Conservation (phyloP, 2,888 invertebrate species). For the Homarus gammarus region DNA sequence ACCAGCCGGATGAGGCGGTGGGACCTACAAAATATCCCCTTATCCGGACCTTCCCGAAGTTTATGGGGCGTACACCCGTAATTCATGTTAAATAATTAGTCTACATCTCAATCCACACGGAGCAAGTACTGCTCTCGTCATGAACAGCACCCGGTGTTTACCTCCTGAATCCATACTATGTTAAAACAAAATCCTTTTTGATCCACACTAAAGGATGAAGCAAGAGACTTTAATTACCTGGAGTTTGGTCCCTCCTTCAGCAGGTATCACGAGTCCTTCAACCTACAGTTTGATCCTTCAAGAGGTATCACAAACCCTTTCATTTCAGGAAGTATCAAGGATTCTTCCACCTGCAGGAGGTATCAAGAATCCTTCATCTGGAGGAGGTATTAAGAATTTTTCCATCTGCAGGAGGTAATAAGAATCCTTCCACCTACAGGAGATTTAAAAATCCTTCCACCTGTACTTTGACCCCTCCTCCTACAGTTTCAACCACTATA, state of each 20-base stretch:
- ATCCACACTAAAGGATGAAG: not conserved
- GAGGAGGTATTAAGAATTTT: too few relatives aligned
- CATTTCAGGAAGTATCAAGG: too few relatives aligned
- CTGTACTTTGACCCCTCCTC: too few relatives aligned
- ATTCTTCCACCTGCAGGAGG: too few relatives aligned
- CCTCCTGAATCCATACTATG: not conserved
- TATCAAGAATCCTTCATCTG: too few relatives aligned
- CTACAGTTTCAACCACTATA: too few relatives aligned
- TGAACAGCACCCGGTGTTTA: not conserved
- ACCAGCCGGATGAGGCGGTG: slow-evolving; percentile 11
- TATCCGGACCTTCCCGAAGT: not conserved
- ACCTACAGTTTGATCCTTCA: not conserved
- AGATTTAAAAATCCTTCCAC: too few relatives aligned
- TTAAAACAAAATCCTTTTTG: not conserved
- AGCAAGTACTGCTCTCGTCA: not conserved
- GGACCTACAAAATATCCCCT: slow-evolving; percentile 6
- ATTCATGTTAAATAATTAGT: slow-evolving; percentile 39
- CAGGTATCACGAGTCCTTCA: too few relatives aligned
- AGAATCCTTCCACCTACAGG: too few relatives aligned
- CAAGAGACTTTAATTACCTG: not conserved
- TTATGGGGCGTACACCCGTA: slow-evolving; percentile 16
- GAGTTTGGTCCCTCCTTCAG: not conserved
- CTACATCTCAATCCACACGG: slow-evolving; percentile 13
- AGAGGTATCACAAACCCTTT: not conserved
- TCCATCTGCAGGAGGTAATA: too few relatives aligned